Base-by-base conservation (phyloP, 2,797 vertebrate species). In the Typhlichthys eigenmanni region DNA sequence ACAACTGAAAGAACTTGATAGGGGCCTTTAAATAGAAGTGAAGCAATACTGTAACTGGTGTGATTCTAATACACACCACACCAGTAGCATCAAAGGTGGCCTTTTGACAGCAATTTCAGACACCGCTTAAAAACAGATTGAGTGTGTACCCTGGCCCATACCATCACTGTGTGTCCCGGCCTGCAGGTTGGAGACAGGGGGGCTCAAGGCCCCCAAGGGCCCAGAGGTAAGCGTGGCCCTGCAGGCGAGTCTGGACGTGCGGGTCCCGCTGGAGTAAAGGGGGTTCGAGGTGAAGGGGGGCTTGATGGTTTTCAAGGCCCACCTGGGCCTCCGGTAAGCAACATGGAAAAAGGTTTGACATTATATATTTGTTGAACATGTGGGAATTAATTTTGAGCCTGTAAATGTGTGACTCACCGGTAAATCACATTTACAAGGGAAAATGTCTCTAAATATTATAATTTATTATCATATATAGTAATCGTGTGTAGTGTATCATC, bases 291-390 rank as follows among this genome's bases (percentile, higher is more conserved):
- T 77, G 93, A 92, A 49, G 77, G 79, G 12, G 82, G 91, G 66
- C 88, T 73, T 34, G 84, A 88, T 71, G 94, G 93, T 51, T 92
- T 91, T 52, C 72, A 85, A 71, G 92, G 93, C 9, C 86, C 88
- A 9, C 78, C 83, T 55, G 92, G 91, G 62, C 88, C 84, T 61
- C 88, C 86, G 51, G 93, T 94, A 79, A 90, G 90, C 91, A 58
- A 32, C 67, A 6, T 51, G 24, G 32, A 60, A 16, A 47, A 54
- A 65, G 72, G 69, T 53, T 24, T 16, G 6, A 52, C 4, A 48
- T 46, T 74, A 49, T 62, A 32, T 14, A 46, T 46, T 69, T 51
- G 62, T 34, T 49, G 50, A 63, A 47, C 24, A 47, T 16, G 55
- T 60, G 67, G 60, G 38, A 13, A 38, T n/a, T 47, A 63, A 32